A percentile compares a stretch with the other conserved stretches of the same genome.
Conservation (phyloP, 2,888 invertebrate genomes). For the Dioctria rufipes region DNA sequence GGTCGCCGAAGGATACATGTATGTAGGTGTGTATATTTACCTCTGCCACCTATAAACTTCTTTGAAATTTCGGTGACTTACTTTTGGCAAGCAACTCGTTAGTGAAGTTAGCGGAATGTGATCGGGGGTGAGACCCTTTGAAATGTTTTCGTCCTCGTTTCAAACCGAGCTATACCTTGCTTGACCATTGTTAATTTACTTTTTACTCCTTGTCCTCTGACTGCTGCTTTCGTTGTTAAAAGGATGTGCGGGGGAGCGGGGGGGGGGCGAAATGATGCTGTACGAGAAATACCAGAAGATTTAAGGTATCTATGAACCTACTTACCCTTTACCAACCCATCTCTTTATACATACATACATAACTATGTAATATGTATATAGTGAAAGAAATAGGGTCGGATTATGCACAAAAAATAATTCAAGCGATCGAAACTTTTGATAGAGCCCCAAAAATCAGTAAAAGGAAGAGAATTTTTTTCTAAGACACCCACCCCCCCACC, state of each 20-base stretch:
- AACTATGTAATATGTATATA: neutral
- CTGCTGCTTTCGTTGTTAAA: neutral
- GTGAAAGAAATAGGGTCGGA: slow-evolving; percentile 6
- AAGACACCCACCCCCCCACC: neutral
- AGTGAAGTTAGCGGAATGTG: slow-evolving; percentile 41
- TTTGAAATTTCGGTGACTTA: slow-evolving; percentile 20
- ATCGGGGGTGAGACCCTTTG: slow-evolving; percentile 2
- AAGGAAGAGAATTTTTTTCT: slow-evolving; percentile 9
- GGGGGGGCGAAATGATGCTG: too few species aligned
- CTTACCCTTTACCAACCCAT: neutral
- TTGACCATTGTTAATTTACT: slow-evolving; percentile 50
- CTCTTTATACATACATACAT: neutral
- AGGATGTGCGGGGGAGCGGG: too few species aligned
- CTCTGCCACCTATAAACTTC: neutral
- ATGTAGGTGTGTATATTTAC: too few species aligned
- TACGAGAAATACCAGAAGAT: too few species aligned
- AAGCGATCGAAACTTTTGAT: slow-evolving; percentile 31
- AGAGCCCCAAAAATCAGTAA: neutral
- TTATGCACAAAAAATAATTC: slow-evolving; percentile 28
- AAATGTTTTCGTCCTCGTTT: slow-evolving; percentile 19
- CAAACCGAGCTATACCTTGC: neutral
- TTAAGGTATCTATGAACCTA: too few species aligned
- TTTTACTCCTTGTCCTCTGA: slow-evolving; percentile 12
- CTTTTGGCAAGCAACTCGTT: slow-evolving; percentile 26
- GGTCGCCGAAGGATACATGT: neutral